Evolutionary conservation across 2,888 invertebrate genomes (phyloP).

Genomic region (Ophonus ardosiacus): DNA sequence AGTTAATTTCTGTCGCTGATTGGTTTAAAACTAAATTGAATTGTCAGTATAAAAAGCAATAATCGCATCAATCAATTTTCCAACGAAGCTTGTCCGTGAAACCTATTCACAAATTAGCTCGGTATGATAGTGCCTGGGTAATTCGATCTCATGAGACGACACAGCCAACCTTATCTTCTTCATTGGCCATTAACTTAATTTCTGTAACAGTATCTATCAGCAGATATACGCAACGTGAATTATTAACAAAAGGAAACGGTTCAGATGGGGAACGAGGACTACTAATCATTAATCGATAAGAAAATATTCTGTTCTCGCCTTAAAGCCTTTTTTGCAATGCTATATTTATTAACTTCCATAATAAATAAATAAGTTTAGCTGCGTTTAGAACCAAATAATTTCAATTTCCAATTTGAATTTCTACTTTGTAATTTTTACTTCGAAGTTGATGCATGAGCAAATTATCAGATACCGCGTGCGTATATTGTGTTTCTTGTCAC

Average conservation of each 20-base stretch:
- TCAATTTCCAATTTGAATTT: too few species aligned
- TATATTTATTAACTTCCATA: too few species aligned
- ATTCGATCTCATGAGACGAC: slow-evolving; percentile 32
- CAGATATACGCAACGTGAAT: slow-evolving; percentile 29
- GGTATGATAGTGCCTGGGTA: slow-evolving; percentile 35
- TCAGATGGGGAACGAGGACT: not conserved
- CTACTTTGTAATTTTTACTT: too few species aligned
- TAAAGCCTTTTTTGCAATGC: too few species aligned
- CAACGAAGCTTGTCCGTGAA: slow-evolving; percentile 7
- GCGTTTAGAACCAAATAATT: too few species aligned
- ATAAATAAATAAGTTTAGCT: too few species aligned
- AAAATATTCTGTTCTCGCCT: not conserved
- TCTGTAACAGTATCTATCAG: slow-evolving; percentile 48
- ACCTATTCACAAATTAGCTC: slow-evolving; percentile 39
- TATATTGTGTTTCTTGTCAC: too few species aligned
- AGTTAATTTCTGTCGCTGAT: not conserved
- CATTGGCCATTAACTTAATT: slow-evolving; percentile 50
- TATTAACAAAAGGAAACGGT: slow-evolving; percentile 23
- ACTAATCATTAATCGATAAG: slow-evolving; percentile 12
- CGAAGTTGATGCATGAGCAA: too few species aligned
- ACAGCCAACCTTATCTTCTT: slow-evolving; percentile 42
- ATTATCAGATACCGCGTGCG: too few species aligned
- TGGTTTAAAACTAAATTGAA: not conserved
- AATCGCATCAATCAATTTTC: slow-evolving; percentile 37
- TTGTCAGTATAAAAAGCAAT: not conserved